Base-by-base conservation (phyloP, 92 coral and sea anemone species). In the Hydrozoanthus gracilis region DNA sequence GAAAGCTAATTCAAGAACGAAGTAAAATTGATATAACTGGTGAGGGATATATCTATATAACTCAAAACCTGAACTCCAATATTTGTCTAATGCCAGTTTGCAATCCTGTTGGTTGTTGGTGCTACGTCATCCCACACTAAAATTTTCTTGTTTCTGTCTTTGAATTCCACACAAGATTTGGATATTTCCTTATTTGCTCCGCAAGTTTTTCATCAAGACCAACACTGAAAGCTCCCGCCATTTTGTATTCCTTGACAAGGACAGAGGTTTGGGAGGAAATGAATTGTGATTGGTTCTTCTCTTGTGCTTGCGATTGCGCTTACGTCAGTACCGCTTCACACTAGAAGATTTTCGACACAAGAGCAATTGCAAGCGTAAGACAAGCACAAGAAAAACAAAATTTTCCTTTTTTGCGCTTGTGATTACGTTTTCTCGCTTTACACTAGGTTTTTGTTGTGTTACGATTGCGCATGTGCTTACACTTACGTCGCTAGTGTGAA, bases 81-180 rank as follows among this genome's bases (percentile, higher is more conserved):
- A 54, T 73, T 73, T 73, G 56, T 73, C 76, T 85, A 27, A 27
- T 84, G 76, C 88, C 91, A 56, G 87, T 72, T 74, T 82, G 66
- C 78, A 88, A 83, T 49, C 89, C 86, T 52, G 86, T 82, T 62
- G 73, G 86, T 82, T 62, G 73, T 86, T 61, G 72, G 54, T 73
- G 87, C 76, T 20, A 79, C 88, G 39, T 89, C 89, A 70, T 78
- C 83, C 89, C 89, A 79, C 48, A 82, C 92, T 80, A 84, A 74
- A 86, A 49, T 64, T 78, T 89, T 86, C 86, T 75, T 89, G 79
- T 89, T 84, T 86, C 52, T 86, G 67, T 89, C 88, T 77, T 86
- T 89, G 84, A 89, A 86, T 74, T 86, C 86, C 46, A 86, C 73
- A 62, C 79, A 85, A 80, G 71, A 62, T 85, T 89, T 89, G 92